Conservation (phyloP, 2,797 vertebrate genomes). For the Mus spretus region DNA sequence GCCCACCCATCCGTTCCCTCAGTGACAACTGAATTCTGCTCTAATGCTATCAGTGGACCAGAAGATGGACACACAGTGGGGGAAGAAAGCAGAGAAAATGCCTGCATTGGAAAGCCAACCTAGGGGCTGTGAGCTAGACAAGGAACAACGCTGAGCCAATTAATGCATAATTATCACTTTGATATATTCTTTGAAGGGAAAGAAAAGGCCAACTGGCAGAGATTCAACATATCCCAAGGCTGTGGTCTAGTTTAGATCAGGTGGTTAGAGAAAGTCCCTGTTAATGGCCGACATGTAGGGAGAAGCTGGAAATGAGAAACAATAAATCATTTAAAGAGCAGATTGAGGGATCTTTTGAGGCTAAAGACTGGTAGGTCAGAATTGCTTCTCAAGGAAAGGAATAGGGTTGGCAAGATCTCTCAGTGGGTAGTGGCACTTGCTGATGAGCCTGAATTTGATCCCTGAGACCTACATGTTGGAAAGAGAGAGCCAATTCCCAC, state of each 20-base stretch:
- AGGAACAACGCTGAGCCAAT: neutral
- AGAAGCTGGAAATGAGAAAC: neutral
- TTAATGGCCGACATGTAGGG: neutral
- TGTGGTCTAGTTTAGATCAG: neutral
- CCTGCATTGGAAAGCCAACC: neutral
- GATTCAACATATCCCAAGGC: neutral
- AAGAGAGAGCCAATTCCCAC: neutral
- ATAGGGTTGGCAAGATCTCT: neutral
- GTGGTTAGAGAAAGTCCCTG: neutral
- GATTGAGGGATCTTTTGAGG: neutral
- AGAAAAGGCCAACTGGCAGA: neutral
- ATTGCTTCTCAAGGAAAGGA: neutral
- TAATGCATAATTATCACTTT: neutral
- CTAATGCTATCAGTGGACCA: neutral
- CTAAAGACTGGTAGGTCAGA: neutral
- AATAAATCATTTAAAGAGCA: neutral
- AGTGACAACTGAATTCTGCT: neutral
- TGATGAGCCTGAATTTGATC: neutral
- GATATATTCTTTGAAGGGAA: neutral
- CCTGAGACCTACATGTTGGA: neutral
- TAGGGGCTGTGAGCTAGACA: neutral
- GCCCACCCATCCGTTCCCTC: neutral
- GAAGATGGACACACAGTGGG: neutral
- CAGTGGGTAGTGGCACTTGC: neutral
- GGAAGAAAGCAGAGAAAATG: neutral